Evolutionary conservation across 2,113 vertebrate species (phyloP).

Genomic region (Albula glossodonta): DNA sequence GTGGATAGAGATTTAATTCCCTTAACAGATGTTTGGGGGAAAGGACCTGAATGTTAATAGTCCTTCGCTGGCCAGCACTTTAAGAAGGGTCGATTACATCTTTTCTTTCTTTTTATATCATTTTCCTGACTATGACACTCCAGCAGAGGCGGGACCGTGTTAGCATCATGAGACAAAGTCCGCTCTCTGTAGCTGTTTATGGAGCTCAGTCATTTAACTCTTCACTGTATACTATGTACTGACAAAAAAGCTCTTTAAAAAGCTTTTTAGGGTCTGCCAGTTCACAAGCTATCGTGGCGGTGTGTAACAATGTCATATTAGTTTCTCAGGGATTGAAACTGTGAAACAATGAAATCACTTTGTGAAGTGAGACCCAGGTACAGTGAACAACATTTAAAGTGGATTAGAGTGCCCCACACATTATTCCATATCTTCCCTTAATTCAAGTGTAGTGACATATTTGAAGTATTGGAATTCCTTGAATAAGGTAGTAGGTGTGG

Average conservation of each 20-base stretch:
- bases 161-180: conserved; percentile 65
- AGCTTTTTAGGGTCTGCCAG: neutral
- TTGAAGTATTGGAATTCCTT: neutral
- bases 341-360: neutral
- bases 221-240: neutral
- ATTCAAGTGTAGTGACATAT: neutral
- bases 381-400: neutral
- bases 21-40: neutral
- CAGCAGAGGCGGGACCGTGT: conserved; percentile 64
- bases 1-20: neutral
- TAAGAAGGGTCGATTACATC: conserved; percentile 39
- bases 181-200: conserved; percentile 45
- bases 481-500: neutral
- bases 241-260: neutral
- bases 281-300: neutral
- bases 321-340: neutral
- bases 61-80: neutral
- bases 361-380: neutral
- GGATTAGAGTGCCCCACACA: neutral
- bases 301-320: neutral
- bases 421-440: neutral
- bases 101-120: conserved; percentile 52
- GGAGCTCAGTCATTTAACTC: conserved; percentile 8
- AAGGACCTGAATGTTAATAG: neutral
- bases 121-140: conserved; percentile 35